Percentiles rank a stretch among this genome's conserved stretches.
Conservation (phyloP, 2,888 invertebrate species). For the Andrena minutula region DNA sequence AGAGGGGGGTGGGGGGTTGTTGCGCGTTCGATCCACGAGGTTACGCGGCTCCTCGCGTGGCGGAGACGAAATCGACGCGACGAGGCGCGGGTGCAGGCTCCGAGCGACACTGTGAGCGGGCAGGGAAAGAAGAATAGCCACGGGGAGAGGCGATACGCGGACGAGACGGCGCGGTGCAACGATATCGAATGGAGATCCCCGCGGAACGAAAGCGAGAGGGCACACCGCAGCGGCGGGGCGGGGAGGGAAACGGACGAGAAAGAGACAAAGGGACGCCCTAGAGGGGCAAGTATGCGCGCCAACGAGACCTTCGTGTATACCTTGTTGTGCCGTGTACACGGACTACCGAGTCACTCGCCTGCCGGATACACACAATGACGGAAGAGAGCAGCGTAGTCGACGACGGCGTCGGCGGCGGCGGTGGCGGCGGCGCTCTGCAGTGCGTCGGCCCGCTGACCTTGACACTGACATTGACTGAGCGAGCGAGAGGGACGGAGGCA, state of each 20-base stretch:
- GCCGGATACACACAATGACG: conserved; percentile 63
- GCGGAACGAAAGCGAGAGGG: conserved; percentile 56
- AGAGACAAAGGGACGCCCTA: conserved; percentile 50
- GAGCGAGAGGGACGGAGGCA: conserved; percentile 35
- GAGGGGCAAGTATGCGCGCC: conserved; percentile 55
- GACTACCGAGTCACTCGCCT: conserved; percentile 55
- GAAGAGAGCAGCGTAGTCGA: conserved; percentile 46
- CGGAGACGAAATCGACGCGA: conserved; percentile 33
- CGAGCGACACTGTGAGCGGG: conserved; percentile 29
- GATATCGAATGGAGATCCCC: conserved; percentile 69
- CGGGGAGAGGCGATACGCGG: conserved; percentile 51
- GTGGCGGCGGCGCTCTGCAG: conserved; percentile 69
- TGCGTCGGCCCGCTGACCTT: conserved; percentile 84
- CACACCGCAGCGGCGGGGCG: conserved; percentile 4
- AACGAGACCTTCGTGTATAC: conserved; percentile 56
- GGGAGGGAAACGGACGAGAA: conserved; percentile 14
- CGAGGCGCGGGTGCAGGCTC: conserved; percentile 27
- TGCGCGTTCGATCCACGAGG: conserved; percentile 7
- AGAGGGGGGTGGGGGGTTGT: too few relatives aligned
- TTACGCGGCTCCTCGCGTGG: conserved; percentile 20
- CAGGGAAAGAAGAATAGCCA: conserved; percentile 44
- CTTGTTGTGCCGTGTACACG: conserved; percentile 48
- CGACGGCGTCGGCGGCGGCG: conserved; percentile 29
- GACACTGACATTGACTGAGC: conserved; percentile 84
- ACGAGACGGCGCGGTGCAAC: conserved; percentile 69